Base-by-base conservation (phyloP, 2,797 vertebrate genomes). In the Odontamblyopus rebecca region DNA sequence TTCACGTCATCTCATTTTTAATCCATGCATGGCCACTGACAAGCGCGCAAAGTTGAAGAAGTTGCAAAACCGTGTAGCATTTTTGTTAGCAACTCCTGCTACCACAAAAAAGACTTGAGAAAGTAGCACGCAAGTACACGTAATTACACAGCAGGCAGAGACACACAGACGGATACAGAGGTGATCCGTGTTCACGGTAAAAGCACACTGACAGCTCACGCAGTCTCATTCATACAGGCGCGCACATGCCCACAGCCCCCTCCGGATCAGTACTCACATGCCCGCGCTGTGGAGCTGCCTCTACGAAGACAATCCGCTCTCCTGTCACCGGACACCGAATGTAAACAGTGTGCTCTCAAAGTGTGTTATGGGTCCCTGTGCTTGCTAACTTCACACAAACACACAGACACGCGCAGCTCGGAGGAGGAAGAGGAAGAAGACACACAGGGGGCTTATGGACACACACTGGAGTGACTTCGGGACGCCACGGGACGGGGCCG, bases 211-310 rank as follows among this genome's bases (percentile, higher is more conserved):
- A 79, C 71, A 78, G 26, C 27, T 73, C 57, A 32, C 19, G 53
- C 62, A 38, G 6, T n/a, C 23, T 29, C 77, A 71, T 32, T 51
- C 70, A 69, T 30, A 0, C 70, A 23, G 26, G 1, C 3, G 2
- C 53, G 60, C 69, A 27, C 73, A 23, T 66, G 54, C 67, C 48
- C 51, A 4, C 59, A 16, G 67, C 56, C 16, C 18, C 69, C n/a
- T 50, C 38, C 41, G 1, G n/a, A 0, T 0, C 64, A 30, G 86
- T 92, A 92, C 91, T 92, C 87, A 92, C 91, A 73, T 91, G 87
- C 72, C 78, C 78, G 26, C 59, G 86, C 75, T 72, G 69, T 57
- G 71, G 50, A 51, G 78, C 75, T 70, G 53, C 73, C 82, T 61
- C 74, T 69, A 61, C 23, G 78, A 48, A 23, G 77, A 19, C 70